These are phyloP conservation scores for Stegodyphus mimosarum DNA, from an alignment of 1,140 invertebrate genomes.

Conservation along the genomic window DNA sequence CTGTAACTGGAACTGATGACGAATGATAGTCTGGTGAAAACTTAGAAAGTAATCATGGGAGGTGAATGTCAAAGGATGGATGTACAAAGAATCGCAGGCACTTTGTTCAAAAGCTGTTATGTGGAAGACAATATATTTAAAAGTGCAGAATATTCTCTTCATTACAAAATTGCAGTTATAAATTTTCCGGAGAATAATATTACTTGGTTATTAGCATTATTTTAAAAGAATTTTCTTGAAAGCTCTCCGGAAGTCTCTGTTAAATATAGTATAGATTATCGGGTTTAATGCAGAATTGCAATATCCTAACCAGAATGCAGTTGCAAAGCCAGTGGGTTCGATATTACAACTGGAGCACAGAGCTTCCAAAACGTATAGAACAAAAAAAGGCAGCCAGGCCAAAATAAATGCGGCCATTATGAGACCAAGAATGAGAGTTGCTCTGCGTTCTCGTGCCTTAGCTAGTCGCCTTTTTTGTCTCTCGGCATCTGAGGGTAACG, in stretches of 20 bases:
- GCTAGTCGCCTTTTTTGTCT: slow-evolving; percentile 93
- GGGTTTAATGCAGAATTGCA: slow-evolving; percentile 99
- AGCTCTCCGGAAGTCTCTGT: slow-evolving; percentile 96
- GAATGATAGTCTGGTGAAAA: background rate
- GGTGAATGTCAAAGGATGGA: slow-evolving; percentile 29
- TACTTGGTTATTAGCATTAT: slow-evolving; percentile 70
- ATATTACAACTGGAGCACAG: slow-evolving; percentile 81
- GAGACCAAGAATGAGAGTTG: slow-evolving; percentile 94
- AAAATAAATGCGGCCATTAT: slow-evolving; percentile 99
- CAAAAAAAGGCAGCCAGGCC: slow-evolving; percentile 99
- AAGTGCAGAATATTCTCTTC: slow-evolving; percentile 42
- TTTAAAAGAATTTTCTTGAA: slow-evolving; percentile 95
- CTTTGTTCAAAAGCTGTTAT: slow-evolving; percentile 40
- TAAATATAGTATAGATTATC: slow-evolving; percentile 99
- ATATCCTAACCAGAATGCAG: slow-evolving; percentile 99
- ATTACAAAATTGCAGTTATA: slow-evolving; percentile 24
- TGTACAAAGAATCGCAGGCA: slow-evolving; percentile 36
- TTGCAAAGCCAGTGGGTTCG: slow-evolving; percentile 79
- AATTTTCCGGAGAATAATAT: background rate
- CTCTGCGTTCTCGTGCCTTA: slow-evolving; percentile 95
- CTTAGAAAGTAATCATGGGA: background rate
- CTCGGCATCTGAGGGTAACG: slow-evolving; percentile 79
- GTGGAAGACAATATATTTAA: slow-evolving; percentile 55
- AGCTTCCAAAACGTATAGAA: slow-evolving; percentile 89
- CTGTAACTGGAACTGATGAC: background rate